Percentiles rank a stretch among this genome's conserved stretches.
phyloP scores from a whole-genome alignment of 2,113 vertebrate genomes.

The Corydoras maculifer region DNA sequence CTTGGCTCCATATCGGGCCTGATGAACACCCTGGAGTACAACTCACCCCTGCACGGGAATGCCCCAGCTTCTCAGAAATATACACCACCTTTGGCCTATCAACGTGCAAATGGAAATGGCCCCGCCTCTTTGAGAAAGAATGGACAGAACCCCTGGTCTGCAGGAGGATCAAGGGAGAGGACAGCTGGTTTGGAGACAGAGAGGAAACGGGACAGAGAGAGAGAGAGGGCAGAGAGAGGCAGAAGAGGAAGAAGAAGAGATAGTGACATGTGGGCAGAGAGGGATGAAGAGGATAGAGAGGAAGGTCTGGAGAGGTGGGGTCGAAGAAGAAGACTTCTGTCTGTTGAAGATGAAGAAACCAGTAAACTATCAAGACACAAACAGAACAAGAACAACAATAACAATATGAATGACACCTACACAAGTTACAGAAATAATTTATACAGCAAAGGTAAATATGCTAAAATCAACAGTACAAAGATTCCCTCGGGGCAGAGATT shows the following conservation, averaged over 20 bases:
- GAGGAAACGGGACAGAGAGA: conserved; percentile 31
- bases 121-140: conserved; percentile 45
- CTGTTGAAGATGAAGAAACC: conserved; percentile 46
- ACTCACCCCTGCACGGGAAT: conserved; percentile 58
- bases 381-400: conserved; percentile 36
- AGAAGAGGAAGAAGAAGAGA: conserved; percentile 18
- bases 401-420: conserved; percentile 24
- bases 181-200: conserved; percentile 33
- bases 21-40: conserved; percentile 84
- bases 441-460: conserved; percentile 12
- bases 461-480: conserved; percentile 10
- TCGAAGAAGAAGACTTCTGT: conserved; percentile 57
- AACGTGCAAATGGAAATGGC: conserved; percentile 7
- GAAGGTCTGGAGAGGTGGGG: conserved; percentile 49
- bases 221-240: conserved; percentile 41
- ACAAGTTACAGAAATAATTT: conserved; percentile 18
- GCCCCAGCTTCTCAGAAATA: conserved; percentile 23
- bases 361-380: conserved; percentile 48
- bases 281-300: conserved; percentile 41
- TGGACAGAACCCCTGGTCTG: neutral
- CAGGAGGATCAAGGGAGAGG: conserved; percentile 47
- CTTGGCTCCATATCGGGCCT: conserved; percentile 87
- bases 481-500: conserved; percentile 12
- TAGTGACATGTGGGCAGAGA: conserved; percentile 13
- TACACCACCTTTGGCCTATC: conserved; percentile 16